A percentile compares a stretch with the other conserved stretches of the same genome.
These are phyloP conservation scores for Tachypleus tridentatus DNA, from an alignment of 1,140 invertebrate species.

Conservation along the genomic window DNA sequence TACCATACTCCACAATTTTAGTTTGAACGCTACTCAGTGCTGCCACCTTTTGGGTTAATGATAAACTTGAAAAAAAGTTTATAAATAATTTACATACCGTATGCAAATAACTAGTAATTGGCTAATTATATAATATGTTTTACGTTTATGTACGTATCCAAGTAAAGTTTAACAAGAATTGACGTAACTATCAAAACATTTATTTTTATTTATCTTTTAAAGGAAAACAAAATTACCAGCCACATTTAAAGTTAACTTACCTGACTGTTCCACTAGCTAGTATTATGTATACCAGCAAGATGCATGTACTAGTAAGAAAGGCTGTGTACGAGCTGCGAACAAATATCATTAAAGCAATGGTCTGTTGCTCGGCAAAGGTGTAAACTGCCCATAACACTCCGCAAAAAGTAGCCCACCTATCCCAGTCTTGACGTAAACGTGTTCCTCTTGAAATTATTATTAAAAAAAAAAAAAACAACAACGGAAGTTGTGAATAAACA, in stretches of 20 bases:
- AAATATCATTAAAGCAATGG: slow-evolving; percentile 64
- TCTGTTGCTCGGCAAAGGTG: slow-evolving; percentile 65
- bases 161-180: too few species aligned
- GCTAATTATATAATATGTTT: too few species aligned
- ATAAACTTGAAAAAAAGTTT: too few species aligned
- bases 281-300: slow-evolving; percentile 56
- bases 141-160: too few species aligned
- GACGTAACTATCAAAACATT: too few species aligned
- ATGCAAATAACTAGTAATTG: too few species aligned
- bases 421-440: slow-evolving; percentile 19
- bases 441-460: slow-evolving; percentile 12
- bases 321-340: slow-evolving; percentile 61
- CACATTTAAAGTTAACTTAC: slow-evolving; percentile 32
- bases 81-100: too few species aligned
- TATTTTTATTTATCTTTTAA: not conserved
- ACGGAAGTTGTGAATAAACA: not conserved
- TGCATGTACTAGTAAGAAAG: slow-evolving; percentile 58
- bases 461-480: slow-evolving; percentile 26
- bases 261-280: slow-evolving; percentile 66
- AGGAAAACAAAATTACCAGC: not conserved
- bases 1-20: too few species aligned
- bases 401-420: slow-evolving; percentile 35
- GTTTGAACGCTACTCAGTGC: too few species aligned
- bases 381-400: slow-evolving; percentile 43
- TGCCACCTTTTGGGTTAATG: too few species aligned